Percentiles rank a stretch among this genome's conserved stretches.
Evolutionary conservation across 2,888 invertebrate species (phyloP).

Genomic region (Eristalinus aeneus): DNA sequence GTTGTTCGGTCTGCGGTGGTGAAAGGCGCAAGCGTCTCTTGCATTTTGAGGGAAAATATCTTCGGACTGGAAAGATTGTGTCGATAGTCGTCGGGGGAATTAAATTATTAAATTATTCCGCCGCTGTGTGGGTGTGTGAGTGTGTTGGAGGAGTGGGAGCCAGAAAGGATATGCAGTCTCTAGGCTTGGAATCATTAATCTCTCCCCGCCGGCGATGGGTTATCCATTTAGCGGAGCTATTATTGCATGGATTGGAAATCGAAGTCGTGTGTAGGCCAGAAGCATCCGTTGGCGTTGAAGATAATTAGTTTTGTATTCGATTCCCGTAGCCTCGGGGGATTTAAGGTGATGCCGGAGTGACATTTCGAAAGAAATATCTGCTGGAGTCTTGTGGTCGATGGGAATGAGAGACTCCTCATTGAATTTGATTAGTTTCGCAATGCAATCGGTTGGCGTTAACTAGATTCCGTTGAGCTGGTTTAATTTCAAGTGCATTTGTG

Average conservation of each 20-base stretch:
- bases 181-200: conserved; percentile 32
- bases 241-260: neutral
- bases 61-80: conserved; percentile 46
- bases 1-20: conserved; percentile 23
- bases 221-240: conserved; percentile 33
- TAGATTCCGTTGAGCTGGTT: too few relatives aligned
- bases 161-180: neutral
- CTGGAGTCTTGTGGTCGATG: neutral
- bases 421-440: neutral
- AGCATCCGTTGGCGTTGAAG: conserved; percentile 29
- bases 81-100: conserved; percentile 51
- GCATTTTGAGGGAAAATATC: conserved; percentile 22
- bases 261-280: conserved; percentile 53
- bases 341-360: neutral
- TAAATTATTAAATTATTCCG: conserved; percentile 64
- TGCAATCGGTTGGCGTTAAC: too few relatives aligned
- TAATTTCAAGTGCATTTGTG: too few relatives aligned
- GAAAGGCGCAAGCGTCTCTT: conserved; percentile 6
- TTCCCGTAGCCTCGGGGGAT: neutral
- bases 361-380: neutral
- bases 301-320: conserved; percentile 23
- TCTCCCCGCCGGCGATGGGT: conserved; percentile 36
- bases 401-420: neutral
- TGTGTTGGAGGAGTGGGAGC: conserved; percentile 3
- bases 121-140: neutral